phyloP scores from a whole-genome alignment of 2,888 invertebrate species.

The Ophion obscuratus region DNA sequence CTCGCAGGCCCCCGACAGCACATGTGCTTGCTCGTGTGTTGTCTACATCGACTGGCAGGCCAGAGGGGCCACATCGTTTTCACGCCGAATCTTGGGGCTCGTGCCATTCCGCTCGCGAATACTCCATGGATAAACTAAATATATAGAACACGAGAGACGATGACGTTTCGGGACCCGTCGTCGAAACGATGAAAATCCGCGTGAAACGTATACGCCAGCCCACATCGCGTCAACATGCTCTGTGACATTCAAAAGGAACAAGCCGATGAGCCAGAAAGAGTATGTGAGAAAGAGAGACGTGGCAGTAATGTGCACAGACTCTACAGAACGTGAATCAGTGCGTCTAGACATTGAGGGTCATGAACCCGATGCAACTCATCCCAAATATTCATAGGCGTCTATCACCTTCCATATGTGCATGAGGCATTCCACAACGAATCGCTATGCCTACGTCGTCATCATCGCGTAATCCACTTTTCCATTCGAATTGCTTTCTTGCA shows the following conservation, averaged over 20 bases:
- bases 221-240: constrained; percentile 60
- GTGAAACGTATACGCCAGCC: constrained; percentile 34
- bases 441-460: not conserved
- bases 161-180: constrained; percentile 49
- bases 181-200: constrained; percentile 31
- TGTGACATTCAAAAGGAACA: constrained; percentile 61
- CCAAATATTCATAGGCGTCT: constrained; percentile 63
- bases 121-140: not conserved
- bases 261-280: constrained; percentile 20
- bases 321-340: constrained; percentile 76
- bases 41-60: not conserved
- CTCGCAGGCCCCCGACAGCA: constrained; percentile 73
- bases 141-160: constrained; percentile 17
- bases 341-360: constrained; percentile 77
- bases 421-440: not conserved
- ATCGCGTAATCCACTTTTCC: not conserved
- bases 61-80: constrained; percentile 1
- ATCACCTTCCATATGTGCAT: constrained; percentile 25
- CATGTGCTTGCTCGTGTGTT: constrained; percentile 52
- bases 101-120: constrained; percentile 1
- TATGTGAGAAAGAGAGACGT: constrained; percentile 28
- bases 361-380: constrained; percentile 77
- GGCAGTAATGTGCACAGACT: constrained; percentile 56
- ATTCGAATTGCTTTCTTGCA: not conserved
- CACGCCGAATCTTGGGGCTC: not conserved